phyloP scores from a whole-genome alignment of 2,888 invertebrate species.

The Sarcophaga carnaria region DNA sequence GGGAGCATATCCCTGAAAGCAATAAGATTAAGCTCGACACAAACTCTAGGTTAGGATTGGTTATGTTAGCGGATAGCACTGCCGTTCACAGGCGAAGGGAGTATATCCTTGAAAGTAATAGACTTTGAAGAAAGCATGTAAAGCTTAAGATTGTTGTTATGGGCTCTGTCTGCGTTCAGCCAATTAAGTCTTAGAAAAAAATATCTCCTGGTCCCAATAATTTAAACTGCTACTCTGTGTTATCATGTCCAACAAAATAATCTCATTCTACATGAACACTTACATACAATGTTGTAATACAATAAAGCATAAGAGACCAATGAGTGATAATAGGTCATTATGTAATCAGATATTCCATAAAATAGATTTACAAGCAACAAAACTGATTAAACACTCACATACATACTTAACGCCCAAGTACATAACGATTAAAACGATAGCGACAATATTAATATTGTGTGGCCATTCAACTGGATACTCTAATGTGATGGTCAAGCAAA shows the following conservation, averaged over 20 bases:
- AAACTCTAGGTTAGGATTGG: no score
- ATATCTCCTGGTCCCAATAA: no score
- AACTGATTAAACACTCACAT: background rate
- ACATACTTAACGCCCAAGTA: background rate
- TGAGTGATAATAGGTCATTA: slow-evolving; percentile 30
- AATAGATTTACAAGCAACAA: background rate
- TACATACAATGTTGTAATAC: background rate
- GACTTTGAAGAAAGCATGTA: no score
- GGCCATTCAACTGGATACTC: slow-evolving; percentile 69
- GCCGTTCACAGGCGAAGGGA: no score
- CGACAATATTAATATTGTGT: slow-evolving; percentile 60
- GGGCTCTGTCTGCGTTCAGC: no score
- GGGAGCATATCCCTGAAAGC: no score
- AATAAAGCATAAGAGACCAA: slow-evolving; percentile 18
- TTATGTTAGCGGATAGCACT: no score
- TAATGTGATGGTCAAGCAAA: slow-evolving; percentile 76
- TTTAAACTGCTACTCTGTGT: background rate
- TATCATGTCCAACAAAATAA: background rate
- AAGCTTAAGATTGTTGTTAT: no score
- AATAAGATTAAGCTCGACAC: no score
- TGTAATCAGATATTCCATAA: background rate
- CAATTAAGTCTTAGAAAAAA: no score
- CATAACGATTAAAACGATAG: slow-evolving; percentile 19
- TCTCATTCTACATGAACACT: background rate
- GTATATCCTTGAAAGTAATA: no score